phyloP scores from a whole-genome alignment of 2,797 vertebrate genomes.

The Pristis pectinata region DNA sequence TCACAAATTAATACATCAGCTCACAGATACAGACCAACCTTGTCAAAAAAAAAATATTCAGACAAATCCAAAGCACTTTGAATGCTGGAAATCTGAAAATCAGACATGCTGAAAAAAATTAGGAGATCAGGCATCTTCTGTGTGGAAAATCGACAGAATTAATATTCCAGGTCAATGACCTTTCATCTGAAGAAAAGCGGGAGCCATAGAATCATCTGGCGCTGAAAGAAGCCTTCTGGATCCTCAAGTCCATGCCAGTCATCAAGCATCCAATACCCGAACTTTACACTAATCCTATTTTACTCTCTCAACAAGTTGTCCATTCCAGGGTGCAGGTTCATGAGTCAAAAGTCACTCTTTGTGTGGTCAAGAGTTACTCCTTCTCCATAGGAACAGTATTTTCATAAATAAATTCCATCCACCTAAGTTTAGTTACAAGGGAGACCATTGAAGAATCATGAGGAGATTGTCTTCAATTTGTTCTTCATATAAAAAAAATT shows the following conservation, averaged over 20 bases:
- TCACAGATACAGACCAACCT: not conserved
- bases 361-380: not conserved
- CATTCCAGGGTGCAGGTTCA: too few species aligned
- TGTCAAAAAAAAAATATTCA: not conserved
- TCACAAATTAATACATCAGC: not conserved
- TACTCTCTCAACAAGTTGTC: not conserved
- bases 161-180: too few species aligned
- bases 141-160: too few species aligned
- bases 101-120: too few species aligned
- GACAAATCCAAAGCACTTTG: too few species aligned
- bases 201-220: too few species aligned
- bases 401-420: not conserved
- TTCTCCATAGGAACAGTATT: not conserved
- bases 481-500: not conserved
- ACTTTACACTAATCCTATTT: not conserved
- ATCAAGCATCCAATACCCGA: too few species aligned
- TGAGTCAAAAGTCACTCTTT: not conserved
- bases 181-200: too few species aligned
- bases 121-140: too few species aligned
- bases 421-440: not conserved
- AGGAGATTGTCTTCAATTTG: not conserved
- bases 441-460: not conserved
- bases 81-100: too few species aligned
- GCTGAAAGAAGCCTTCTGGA: too few species aligned
- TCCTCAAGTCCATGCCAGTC: too few species aligned